Evolutionary conservation across 2,888 invertebrate species (phyloP).

Genomic region (Thereva unica): DNA sequence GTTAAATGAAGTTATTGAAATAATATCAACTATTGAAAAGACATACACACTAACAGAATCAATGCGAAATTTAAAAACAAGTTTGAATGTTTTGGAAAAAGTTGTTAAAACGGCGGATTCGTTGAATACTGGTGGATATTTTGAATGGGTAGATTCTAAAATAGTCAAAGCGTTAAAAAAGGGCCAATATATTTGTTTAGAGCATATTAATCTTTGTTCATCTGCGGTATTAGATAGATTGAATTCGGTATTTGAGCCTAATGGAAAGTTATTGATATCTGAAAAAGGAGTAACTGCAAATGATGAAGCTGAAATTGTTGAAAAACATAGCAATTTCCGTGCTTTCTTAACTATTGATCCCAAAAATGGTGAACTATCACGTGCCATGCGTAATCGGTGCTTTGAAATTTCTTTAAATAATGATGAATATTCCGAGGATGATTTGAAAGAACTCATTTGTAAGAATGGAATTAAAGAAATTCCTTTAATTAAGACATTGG

Average conservation of each 20-base stretch:
- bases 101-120: slow-evolving; percentile 61
- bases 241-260: slow-evolving; percentile 92
- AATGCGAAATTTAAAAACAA: slow-evolving; percentile 23
- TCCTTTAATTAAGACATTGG: slow-evolving; percentile 58
- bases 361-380: slow-evolving; percentile 92
- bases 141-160: slow-evolving; percentile 90
- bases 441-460: slow-evolving; percentile 62
- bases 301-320: slow-evolving; percentile 72
- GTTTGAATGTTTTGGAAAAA: slow-evolving; percentile 46
- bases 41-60: neutral
- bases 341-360: slow-evolving; percentile 95
- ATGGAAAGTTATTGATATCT: slow-evolving; percentile 84
- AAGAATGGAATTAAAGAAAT: slow-evolving; percentile 59
- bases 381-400: slow-evolving; percentile 98
- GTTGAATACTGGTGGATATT: slow-evolving; percentile 83
- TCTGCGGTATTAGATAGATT: slow-evolving; percentile 95
- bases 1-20: slow-evolving; percentile 45
- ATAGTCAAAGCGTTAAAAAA: slow-evolving; percentile 81
- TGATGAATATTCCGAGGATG: slow-evolving; percentile 58
- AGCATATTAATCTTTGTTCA: slow-evolving; percentile 94
- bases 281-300: slow-evolving; percentile 80
- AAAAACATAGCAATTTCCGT: slow-evolving; percentile 88
- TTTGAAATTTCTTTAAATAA: slow-evolving; percentile 72
- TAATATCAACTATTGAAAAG: slow-evolving; percentile 11
- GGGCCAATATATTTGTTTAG: slow-evolving; percentile 83